Conservation (phyloP, 2,113 vertebrate species). For the Anarhynchus alexandrinus region DNA sequence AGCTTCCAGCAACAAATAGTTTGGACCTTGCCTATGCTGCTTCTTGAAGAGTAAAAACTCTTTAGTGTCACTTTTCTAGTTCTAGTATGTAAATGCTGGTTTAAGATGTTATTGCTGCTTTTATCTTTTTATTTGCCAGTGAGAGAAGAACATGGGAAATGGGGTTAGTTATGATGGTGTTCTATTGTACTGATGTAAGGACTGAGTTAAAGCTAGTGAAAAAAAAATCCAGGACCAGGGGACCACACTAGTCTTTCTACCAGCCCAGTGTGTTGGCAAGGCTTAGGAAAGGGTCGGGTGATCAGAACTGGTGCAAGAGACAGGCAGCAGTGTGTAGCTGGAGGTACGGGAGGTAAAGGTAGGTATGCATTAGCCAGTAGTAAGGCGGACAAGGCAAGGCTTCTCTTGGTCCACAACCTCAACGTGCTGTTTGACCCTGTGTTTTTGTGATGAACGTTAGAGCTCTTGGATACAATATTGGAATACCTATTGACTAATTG, state of each 20-base stretch:
- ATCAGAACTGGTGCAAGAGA: no score
- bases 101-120: background rate
- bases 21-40: background rate
- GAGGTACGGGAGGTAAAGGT: background rate
- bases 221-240: no score
- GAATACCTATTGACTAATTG: background rate
- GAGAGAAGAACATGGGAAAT: background rate
- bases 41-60: background rate
- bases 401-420: background rate
- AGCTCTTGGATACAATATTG: background rate
- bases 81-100: background rate
- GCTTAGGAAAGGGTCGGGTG: background rate
- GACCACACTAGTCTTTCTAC: background rate
- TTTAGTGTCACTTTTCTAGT: background rate
- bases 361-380: background rate
- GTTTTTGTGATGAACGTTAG: rapidly evolving
- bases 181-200: background rate
- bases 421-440: background rate
- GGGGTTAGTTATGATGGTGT: rapidly evolving
- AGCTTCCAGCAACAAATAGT: background rate
- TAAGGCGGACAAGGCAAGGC: background rate
- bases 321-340: background rate
- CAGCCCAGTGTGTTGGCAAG: background rate
- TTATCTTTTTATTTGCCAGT: background rate
- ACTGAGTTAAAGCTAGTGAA: no score